Evolutionary conservation across 2,113 vertebrate genomes (phyloP), one percentile per base, ranked within the genome.

Genomic region (Chlorodrepanis virens): DNA sequence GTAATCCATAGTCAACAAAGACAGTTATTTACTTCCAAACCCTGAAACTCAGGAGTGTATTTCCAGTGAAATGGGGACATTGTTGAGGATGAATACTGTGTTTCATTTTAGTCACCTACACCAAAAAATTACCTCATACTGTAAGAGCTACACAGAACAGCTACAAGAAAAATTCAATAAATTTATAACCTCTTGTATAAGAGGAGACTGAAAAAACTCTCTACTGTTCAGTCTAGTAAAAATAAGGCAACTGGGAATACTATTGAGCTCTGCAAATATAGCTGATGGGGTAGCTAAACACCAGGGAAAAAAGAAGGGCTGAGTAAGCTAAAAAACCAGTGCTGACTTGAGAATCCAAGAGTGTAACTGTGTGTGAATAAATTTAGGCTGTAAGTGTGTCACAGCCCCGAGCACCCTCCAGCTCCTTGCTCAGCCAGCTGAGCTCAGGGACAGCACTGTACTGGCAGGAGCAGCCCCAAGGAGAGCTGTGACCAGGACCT

Each of bases 401-500:
- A 85, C 25, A 79, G 52, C 47, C 52, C n/a, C 2, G 3, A 82
- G 85, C 5, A 3, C 25, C 52, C 16, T 37, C 13, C 7, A 4
- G n/a, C 45, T 42, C 50, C 77, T 52, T 1, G 4, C 52, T 79
- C 18, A 29, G 18, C 25, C 68, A 63, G 10, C 53, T 72, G 77
- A 81, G 45, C 4, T 1, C 63, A 22, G 27, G 71, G 22, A 52
- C 0, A 0, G 31, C 39, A 5, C n/a, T 0, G 4, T 7, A 24
- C 15, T 1, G 5, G 42, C 17, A 53, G 17, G 25, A 67, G 28
- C 11, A 64, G 10, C 52, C 31, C 78, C 5, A 3, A 6, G 49
- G 54, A 27, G n/a, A 42, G 9, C 68, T 4, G 5, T 19, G 33
- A 22, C 9, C 21, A 28, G 0, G 5, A 9, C 13, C 40, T 65